A percentile compares a stretch with the other conserved stretches of the same genome.
These are phyloP conservation scores for Halichoeres trimaculatus DNA, from an alignment of 2,113 vertebrate genomes.

Conservation along the genomic window DNA sequence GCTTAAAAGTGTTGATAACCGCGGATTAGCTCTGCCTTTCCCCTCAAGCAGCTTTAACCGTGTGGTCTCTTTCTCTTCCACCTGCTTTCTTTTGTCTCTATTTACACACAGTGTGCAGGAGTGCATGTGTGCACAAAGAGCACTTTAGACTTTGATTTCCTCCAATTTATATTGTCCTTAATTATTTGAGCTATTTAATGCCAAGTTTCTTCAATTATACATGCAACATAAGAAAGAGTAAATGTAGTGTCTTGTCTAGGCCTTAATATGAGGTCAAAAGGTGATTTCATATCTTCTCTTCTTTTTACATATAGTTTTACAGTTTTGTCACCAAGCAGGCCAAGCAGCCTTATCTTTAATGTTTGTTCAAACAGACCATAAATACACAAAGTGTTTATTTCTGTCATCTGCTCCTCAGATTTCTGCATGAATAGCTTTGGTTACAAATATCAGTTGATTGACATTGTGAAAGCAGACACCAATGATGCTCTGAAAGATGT, in stretches of 20 bases:
- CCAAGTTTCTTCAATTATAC: too few species aligned
- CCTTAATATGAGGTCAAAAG: neutral
- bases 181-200: too few species aligned
- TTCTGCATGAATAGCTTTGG: conserved; percentile 67
- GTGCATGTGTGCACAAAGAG: conserved; percentile 16
- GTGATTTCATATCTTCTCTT: too few species aligned
- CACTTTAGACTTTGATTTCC: neutral
- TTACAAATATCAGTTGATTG: conserved; percentile 58
- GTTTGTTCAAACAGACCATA: conserved; percentile 63
- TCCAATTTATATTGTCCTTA: neutral
- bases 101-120: conserved; percentile 1
- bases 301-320: conserved; percentile 7
- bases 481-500: conserved; percentile 55
- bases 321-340: conserved; percentile 44
- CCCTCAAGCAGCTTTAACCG: conserved; percentile 59
- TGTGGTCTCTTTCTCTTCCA: conserved; percentile 62
- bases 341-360: conserved; percentile 57
- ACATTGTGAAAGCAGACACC: conserved; percentile 50
- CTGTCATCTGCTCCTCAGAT: conserved; percentile 47
- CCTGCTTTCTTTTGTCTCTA: conserved; percentile 33
- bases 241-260: neutral
- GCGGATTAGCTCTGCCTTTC: conserved; percentile 67
- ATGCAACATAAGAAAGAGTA: too few species aligned
- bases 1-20: conserved; percentile 75
- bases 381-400: conserved; percentile 57